Base-by-base conservation (phyloP, 2,888 invertebrate genomes). In the Meganola albula region DNA sequence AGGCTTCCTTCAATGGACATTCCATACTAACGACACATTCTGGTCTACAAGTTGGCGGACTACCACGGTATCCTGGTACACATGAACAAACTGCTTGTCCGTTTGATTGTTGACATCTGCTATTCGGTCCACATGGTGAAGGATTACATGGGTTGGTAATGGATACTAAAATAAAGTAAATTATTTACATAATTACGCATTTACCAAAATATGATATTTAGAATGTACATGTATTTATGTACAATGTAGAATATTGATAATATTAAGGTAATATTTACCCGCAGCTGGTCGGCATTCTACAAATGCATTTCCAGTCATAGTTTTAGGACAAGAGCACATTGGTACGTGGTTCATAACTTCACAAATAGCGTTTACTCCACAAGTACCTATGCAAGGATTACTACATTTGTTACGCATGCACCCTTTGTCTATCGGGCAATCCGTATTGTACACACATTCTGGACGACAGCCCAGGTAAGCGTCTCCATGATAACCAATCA, bases 101-200 rank as follows among this genome's bases (percentile, higher is more conserved):
- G 50, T 90, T 90, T 8, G 89, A 86, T 57, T 91, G 89, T 51
- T 90, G 88, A 59, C 95, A 95, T 56, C 91, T 88, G 22, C 93
- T 90, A 61, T 93, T 92, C 9, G 90, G 89, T 25, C 94, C 94
- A 64, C 95, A 95, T 1, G 94, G 93, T 27, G 92, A 90, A 14
- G 93, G 93, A 43, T 90, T 82, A 60, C 94, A 94, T 10, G 93
- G 92, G 70, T 92, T 90, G 35, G 57, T 44, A 2, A 62, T 47
- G 9, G 52, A 41, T 31, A 66, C 82, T 80, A 53, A 26, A 76
- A 77, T 21, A 40, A 34, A 37, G 22, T 31, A 35, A 25, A 30
- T 13, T 8, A 27, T 11, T 11, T 11, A 11, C 12, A 16, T 5
- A 16, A 16, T 5, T 16, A 16, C 4, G 16, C 6, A 16, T 4